These are phyloP conservation scores for Cosmia pyralina DNA, from an alignment of 2,888 invertebrate genomes.

Conservation along the genomic window DNA sequence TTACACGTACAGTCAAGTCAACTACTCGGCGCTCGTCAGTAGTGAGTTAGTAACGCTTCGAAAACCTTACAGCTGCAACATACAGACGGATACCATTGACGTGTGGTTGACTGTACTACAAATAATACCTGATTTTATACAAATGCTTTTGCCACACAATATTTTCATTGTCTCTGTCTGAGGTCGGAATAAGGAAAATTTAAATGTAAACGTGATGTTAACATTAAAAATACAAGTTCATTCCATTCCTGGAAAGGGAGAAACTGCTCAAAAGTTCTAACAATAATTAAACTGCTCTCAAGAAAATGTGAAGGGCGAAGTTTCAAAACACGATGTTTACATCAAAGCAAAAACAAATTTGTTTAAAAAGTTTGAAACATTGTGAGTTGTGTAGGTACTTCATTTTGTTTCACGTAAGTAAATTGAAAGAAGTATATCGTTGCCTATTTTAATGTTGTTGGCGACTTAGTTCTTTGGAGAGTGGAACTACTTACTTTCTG, in stretches of 20 bases:
- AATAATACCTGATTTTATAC: background rate
- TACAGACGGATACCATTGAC: background rate
- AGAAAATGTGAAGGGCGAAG: constrained; percentile 8
- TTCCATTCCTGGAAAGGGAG: background rate
- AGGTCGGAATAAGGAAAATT: constrained; percentile 4
- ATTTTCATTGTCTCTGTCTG: background rate
- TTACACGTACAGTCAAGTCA: background rate
- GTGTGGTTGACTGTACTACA: background rate
- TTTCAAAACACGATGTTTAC: background rate
- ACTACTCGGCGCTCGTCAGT: background rate
- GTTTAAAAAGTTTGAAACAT: background rate
- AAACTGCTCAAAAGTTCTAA: constrained; percentile 6
- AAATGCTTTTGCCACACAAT: background rate
- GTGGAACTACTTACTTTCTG: too few relatives aligned
- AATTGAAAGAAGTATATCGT: background rate
- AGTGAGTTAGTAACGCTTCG: background rate
- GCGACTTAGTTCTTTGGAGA: background rate
- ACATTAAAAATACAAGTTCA: background rate
- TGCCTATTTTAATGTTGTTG: too few relatives aligned
- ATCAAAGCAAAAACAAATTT: background rate
- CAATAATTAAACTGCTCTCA: background rate
- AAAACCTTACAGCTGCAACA: background rate
- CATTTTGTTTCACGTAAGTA: background rate
- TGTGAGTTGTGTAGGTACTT: background rate
- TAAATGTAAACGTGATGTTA: too few relatives aligned